These are phyloP conservation scores for Meloidogyne exigua DNA, from an alignment of 1,140 invertebrate species.

Conservation along the genomic window DNA sequence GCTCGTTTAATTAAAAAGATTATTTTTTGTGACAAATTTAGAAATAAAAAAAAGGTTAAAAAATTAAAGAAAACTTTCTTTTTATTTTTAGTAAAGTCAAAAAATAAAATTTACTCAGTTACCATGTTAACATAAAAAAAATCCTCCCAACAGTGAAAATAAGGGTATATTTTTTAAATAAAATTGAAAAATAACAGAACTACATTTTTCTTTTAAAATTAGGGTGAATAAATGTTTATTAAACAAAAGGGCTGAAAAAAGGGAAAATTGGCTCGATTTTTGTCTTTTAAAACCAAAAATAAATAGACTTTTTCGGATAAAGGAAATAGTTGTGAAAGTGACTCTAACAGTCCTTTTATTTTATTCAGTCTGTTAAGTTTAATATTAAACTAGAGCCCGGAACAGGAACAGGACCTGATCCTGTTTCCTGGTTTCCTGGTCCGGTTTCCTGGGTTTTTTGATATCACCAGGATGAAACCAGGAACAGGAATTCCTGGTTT, in stretches of 20 bases:
- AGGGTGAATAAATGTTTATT: too few relatives aligned
- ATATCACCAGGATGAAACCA: too few relatives aligned
- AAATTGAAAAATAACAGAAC: background rate
- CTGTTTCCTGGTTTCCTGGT: too few relatives aligned
- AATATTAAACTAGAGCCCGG: too few relatives aligned
- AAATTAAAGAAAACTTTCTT: background rate
- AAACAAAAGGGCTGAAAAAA: constrained; percentile 1
- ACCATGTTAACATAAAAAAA: background rate
- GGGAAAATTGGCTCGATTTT: background rate
- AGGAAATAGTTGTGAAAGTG: too few relatives aligned
- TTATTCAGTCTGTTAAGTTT: too few relatives aligned
- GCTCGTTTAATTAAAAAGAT: too few relatives aligned
- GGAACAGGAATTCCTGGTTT: too few relatives aligned
- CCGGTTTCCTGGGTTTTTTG: too few relatives aligned
- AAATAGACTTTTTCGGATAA: background rate
- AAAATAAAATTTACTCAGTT: background rate
- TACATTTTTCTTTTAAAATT: background rate
- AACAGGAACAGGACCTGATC: too few relatives aligned
- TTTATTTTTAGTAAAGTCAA: background rate
- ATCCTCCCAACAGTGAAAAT: background rate
- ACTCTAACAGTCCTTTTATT: too few relatives aligned
- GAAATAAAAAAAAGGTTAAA: background rate
- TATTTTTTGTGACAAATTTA: too few relatives aligned
- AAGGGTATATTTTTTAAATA: background rate
- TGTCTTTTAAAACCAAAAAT: constrained; percentile 4